Percentiles rank a stretch among this genome's conserved stretches.
Conservation (phyloP, 2,797 vertebrate genomes). For the Mycteria americana region DNA sequence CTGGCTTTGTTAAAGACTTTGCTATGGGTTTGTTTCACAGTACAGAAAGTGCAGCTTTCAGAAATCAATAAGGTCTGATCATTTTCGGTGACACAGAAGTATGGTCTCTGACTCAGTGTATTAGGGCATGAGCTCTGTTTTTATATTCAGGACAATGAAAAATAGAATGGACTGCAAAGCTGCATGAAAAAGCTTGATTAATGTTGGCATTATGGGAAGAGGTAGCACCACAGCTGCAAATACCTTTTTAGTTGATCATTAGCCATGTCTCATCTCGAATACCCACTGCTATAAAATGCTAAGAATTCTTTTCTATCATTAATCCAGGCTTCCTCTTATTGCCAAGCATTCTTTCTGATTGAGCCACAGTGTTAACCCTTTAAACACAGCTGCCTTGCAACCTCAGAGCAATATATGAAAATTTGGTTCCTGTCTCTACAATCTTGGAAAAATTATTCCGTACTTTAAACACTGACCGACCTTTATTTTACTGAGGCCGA, state of each 20-base stretch:
- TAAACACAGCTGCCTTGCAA: conserved; percentile 20
- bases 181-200: conserved; percentile 63
- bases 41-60: conserved; percentile 7
- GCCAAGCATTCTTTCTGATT: conserved; percentile 71
- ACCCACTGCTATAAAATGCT: conserved; percentile 69
- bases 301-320: conserved; percentile 71
- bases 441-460: background rate
- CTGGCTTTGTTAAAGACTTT: background rate
- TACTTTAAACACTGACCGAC: background rate
- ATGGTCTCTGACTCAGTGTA: conserved; percentile 49
- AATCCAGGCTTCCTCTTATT: conserved; percentile 68
- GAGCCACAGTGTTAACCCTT: conserved; percentile 66
- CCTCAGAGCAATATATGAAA: conserved; percentile 23
- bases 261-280: conserved; percentile 63
- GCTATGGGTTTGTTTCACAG: background rate
- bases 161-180: conserved; percentile 60
- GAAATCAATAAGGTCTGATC: conserved; percentile 39
- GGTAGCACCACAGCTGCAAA: conserved; percentile 71
- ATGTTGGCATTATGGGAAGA: conserved; percentile 66
- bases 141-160: conserved; percentile 41
- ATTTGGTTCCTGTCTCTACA: background rate
- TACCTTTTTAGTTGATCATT: conserved; percentile 72
- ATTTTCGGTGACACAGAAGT: conserved; percentile 35
- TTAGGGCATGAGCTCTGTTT: conserved; percentile 35
- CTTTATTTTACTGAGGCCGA: background rate